Base-by-base conservation (phyloP, 2,888 invertebrate genomes). In the Apamea epomidion region DNA sequence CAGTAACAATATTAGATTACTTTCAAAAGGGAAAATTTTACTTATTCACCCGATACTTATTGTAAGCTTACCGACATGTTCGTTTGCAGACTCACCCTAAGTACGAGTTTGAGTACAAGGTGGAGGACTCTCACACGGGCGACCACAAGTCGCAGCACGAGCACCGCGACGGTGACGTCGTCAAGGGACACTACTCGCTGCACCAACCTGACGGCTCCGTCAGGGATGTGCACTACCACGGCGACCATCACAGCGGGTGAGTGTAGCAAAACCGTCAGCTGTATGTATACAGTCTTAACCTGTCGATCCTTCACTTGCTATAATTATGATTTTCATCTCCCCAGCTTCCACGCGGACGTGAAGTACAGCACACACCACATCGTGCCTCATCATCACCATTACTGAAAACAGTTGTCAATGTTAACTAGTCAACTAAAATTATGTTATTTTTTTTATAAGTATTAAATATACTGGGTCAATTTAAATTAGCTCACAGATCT, bases 21-120 rank as follows among this genome's bases (percentile, higher is more conserved):
- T 8, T 32, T 25, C 10, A 1, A 32, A 51, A 25, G 25, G 25
- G 16, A 14, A 10, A 32, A 16, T 71, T 8, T 25, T 16, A 25
- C 16, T 3, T 16, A 16, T 16, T 71, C 25, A 16, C 16, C 51
- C 10, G 16, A 51, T 25, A 25, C 1, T 12, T 10, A 16, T 37
- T 29, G 1, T 42, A 25, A 42, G 2, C 2, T 51, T 2, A 4
- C 29, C 87, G 85, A 60, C 0, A 4, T 25, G 29, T 73, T 68
- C 6, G 18, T 65, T 73, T 45, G 42, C 86, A 94, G 94, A 91
- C 96, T 42, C 94, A 97, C 91, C 97, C 97, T 58, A 96, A 96
- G 88, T 97, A 97, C 92, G 94, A 97, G 80, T 97, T 96, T 92
- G 94, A 95, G 79, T 97, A 97, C 91, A 97, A 97, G 58, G 97